Evolutionary conservation across 2,113 vertebrate species (phyloP).

Genomic region (Ictalurus punctatus): DNA sequence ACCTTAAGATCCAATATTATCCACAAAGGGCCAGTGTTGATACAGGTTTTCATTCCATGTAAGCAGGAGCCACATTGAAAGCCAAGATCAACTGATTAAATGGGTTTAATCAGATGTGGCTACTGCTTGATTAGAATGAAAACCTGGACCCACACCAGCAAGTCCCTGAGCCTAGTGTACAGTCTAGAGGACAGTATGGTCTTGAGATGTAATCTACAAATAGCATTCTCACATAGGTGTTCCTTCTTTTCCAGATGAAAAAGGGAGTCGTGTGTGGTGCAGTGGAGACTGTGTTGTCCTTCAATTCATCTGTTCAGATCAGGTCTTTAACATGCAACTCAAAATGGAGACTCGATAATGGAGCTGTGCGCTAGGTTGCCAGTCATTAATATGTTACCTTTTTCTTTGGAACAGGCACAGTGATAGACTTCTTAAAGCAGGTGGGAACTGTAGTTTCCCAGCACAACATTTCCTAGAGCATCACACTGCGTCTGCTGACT

Average conservation of each 20-base stretch:
- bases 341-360: neutral
- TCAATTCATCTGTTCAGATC: neutral
- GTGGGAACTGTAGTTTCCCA: no score
- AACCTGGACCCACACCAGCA: neutral
- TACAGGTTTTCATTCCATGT: neutral
- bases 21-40: neutral
- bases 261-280: neutral
- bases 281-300: neutral
- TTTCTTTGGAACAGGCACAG: no score
- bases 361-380: no score
- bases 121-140: neutral
- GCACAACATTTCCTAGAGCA: no score
- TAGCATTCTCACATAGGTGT: neutral
- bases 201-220: neutral
- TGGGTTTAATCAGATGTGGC: neutral
- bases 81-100: neutral
- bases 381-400: no score
- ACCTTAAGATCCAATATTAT: no score
- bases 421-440: no score
- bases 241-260: neutral
- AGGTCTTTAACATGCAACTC: neutral
- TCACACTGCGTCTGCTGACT: no score
- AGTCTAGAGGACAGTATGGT: neutral
- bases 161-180: neutral
- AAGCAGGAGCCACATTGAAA: neutral